Conservation (phyloP, 1,140 invertebrate species). For the Trichonephila inaurata region DNA sequence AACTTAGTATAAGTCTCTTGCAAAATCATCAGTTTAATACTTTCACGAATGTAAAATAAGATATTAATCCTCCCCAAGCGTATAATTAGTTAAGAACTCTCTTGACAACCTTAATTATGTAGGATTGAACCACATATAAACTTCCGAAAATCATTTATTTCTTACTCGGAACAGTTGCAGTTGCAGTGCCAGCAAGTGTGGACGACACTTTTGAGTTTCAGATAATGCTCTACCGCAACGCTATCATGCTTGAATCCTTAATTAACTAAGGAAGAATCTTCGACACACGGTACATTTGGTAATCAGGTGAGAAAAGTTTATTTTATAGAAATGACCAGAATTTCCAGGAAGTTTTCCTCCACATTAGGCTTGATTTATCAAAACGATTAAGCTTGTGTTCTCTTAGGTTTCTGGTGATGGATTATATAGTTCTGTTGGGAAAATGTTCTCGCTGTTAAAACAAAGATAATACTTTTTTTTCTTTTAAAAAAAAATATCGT, state of each 20-base stretch:
- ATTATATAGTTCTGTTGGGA: neutral
- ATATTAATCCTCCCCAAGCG: neutral
- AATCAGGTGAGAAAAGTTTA: neutral
- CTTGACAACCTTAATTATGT: neutral
- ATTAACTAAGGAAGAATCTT: neutral
- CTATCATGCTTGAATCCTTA: neutral
- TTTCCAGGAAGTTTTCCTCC: neutral
- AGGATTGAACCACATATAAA: slow-evolving; percentile 3
- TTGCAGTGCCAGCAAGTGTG: neutral
- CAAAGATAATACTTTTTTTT: too few relatives aligned
- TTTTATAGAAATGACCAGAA: neutral
- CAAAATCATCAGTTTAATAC: neutral
- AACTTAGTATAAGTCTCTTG: too few relatives aligned
- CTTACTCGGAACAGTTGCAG: neutral
- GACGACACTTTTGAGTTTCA: slow-evolving; percentile 15
- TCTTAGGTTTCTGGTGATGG: neutral
- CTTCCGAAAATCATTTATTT: neutral
- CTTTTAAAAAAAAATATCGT: too few relatives aligned
- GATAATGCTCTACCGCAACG: neutral
- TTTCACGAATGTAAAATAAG: neutral
- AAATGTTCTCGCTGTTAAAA: too few relatives aligned
- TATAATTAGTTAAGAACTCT: slow-evolving; percentile 10
- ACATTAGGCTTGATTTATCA: neutral
- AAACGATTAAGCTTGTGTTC: neutral
- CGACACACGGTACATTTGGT: neutral